Percentiles rank a stretch among this genome's conserved stretches.
These are phyloP conservation scores for Sinelater perroti DNA, from an alignment of 2,888 invertebrate species.

Conservation along the genomic window DNA sequence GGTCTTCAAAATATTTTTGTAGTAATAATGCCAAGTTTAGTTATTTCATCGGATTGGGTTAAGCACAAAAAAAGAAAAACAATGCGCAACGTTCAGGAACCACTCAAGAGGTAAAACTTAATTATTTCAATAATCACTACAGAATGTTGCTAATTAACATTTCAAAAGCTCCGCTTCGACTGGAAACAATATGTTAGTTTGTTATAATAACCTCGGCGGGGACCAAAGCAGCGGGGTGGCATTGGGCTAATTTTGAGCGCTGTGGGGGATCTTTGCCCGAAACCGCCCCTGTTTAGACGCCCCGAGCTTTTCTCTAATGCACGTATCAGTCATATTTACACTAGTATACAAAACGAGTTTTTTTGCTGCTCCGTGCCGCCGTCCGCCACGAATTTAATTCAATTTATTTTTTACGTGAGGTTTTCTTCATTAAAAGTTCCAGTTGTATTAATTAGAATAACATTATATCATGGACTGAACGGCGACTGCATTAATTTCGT, in stretches of 20 bases:
- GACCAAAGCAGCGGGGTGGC: slow-evolving; percentile 52
- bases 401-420: background rate
- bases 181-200: slow-evolving; percentile 62
- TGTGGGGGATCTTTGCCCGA: slow-evolving; percentile 48
- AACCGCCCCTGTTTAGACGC: slow-evolving; percentile 45
- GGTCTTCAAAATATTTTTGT: too few species aligned
- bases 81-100: too few species aligned
- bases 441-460: too few species aligned
- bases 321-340: slow-evolving; percentile 42
- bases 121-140: slow-evolving; percentile 54
- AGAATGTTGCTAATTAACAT: slow-evolving; percentile 51
- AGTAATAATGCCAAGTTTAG: too few species aligned
- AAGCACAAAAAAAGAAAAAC: too few species aligned
- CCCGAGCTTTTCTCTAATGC: slow-evolving; percentile 36
- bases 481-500: too few species aligned
- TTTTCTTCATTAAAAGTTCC: too few species aligned
- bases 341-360: slow-evolving; percentile 32
- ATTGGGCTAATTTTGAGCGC: slow-evolving; percentile 57
- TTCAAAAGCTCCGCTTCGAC: slow-evolving; percentile 55
- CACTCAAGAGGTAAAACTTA: too few species aligned
- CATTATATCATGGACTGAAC: too few species aligned
- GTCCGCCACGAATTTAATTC: too few species aligned
- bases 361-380: too few species aligned
- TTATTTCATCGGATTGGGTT: too few species aligned
- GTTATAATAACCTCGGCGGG: slow-evolving; percentile 55